Evolutionary conservation across 1,140 invertebrate genomes (phyloP).

Genomic region (Lycorma delicatula): DNA sequence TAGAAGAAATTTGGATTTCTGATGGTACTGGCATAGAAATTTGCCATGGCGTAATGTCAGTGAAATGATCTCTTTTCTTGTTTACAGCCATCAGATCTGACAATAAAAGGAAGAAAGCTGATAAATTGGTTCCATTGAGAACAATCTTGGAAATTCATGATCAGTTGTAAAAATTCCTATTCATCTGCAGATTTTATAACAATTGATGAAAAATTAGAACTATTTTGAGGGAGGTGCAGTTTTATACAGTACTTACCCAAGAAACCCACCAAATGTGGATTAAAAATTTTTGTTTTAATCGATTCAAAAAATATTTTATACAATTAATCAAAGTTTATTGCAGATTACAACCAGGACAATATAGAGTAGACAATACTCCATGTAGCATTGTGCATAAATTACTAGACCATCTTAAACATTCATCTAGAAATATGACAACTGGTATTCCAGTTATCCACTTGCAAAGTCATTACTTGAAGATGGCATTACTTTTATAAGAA

Average conservation of each 20-base stretch:
- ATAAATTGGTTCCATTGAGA: slow-evolving; percentile 3
- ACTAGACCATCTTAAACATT: background rate
- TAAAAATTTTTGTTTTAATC: slow-evolving; percentile 31
- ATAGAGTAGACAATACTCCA: slow-evolving; percentile 28
- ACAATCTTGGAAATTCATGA: background rate
- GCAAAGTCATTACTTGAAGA: slow-evolving; percentile 1
- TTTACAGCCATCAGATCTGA: background rate
- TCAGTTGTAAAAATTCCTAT: background rate
- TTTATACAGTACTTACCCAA: slow-evolving; percentile 37
- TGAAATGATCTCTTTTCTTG: background rate
- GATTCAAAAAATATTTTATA: slow-evolving; percentile 30
- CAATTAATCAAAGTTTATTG: slow-evolving; percentile 31
- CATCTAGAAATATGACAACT: background rate
- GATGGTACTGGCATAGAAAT: slow-evolving; percentile 5
- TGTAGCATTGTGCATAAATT: background rate
- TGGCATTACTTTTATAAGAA: background rate
- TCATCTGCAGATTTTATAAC: slow-evolving; percentile 19
- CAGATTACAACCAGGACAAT: slow-evolving; percentile 30
- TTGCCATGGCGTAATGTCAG: background rate
- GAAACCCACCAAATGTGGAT: slow-evolving; percentile 36
- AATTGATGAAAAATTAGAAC: slow-evolving; percentile 37
- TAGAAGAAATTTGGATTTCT: background rate
- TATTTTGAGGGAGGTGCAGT: slow-evolving; percentile 34
- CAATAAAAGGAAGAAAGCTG: background rate
- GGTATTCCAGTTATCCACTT: background rate